Evolutionary conservation across 2,113 vertebrate genomes (phyloP), one percentile per base, ranked within the genome.

Genomic region (Pteruthius melanotis): DNA sequence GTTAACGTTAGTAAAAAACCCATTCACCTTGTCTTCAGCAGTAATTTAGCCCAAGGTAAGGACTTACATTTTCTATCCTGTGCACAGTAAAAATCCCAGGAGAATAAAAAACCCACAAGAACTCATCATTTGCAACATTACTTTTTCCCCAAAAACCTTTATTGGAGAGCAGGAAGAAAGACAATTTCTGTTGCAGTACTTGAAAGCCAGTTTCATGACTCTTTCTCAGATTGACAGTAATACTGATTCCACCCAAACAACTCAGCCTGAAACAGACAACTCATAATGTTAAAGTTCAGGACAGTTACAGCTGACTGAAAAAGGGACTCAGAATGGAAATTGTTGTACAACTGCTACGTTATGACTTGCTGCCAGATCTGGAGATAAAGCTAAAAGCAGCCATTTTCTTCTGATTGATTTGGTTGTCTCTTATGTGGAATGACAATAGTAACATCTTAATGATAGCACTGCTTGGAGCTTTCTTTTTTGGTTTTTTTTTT

Each of bases 211-310:
- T 81, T 93, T 83, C 79, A 59, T n/a, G 45, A 85, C 72, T 83
- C 57, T 80, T 77, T 83, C 87, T 87, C 15, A 3, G 63, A 50
- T 77, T 94, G 87, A 93, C 59, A 93, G 82, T 74, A 80, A 82
- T 59, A 83, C 68, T 1, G 6, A 77, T 70, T 88, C 71, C 90
- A 94, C 82, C 63, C 80, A 86, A 94, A 83, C 84, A 65, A 80
- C 75, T 91, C 84, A 93, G 74, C 53, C 74, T 80, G 95, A 96
- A 94, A 95, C 27, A 85, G 75, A 74, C 50, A 91, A 83, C 85
- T 93, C 93, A 74, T 61, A 91, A 86, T 26, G 69, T 76, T 91
- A 65, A 95, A 90, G 66, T 80, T 88, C 61, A 50, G 75, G 74
- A 77, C 24, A 86, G 93, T 74, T 90, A 91, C 85, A 90, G 90